Evolutionary conservation across 1,140 invertebrate genomes (phyloP).

Genomic region (Neuroterus valhalla): DNA sequence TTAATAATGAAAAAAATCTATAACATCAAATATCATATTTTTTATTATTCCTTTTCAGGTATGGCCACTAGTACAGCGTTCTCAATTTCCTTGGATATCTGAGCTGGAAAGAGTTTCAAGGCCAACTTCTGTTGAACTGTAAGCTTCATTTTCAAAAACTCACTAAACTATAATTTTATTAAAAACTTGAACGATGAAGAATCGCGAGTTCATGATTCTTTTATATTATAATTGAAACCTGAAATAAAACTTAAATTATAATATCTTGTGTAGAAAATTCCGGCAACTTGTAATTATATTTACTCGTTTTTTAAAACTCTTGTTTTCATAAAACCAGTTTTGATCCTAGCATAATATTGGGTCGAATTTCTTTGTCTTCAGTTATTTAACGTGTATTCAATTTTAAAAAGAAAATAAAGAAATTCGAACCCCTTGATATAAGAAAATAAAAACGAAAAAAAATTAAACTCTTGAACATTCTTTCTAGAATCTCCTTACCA

Average conservation of each 20-base stretch:
- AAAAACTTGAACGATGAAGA: too few relatives aligned
- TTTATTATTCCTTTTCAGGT: slow-evolving; percentile 74
- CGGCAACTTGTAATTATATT: too few relatives aligned
- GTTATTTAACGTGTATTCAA: slow-evolving; percentile 6
- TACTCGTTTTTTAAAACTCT: too few relatives aligned
- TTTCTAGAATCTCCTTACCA: neutral
- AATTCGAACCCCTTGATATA: neutral
- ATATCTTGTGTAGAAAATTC: too few relatives aligned
- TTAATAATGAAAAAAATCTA: too few relatives aligned
- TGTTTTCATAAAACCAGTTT: too few relatives aligned
- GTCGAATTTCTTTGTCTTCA: neutral
- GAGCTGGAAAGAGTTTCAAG: neutral
- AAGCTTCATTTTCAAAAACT: neutral
- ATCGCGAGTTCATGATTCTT: too few relatives aligned
- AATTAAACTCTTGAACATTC: neutral
- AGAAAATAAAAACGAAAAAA: neutral
- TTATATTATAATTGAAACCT: too few relatives aligned
- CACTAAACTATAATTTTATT: too few relatives aligned
- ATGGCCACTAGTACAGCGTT: slow-evolving; percentile 64
- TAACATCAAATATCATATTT: slow-evolving; percentile 1
- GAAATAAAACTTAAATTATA: too few relatives aligned
- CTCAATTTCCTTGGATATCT: slow-evolving; percentile 1
- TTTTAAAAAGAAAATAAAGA: slow-evolving; percentile 1
- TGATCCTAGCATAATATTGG: neutral
- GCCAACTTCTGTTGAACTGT: neutral